A percentile compares a stretch with the other conserved stretches of the same genome.
phyloP scores from a whole-genome alignment of 2,113 vertebrate genomes.

The Struthidea cinerea region DNA sequence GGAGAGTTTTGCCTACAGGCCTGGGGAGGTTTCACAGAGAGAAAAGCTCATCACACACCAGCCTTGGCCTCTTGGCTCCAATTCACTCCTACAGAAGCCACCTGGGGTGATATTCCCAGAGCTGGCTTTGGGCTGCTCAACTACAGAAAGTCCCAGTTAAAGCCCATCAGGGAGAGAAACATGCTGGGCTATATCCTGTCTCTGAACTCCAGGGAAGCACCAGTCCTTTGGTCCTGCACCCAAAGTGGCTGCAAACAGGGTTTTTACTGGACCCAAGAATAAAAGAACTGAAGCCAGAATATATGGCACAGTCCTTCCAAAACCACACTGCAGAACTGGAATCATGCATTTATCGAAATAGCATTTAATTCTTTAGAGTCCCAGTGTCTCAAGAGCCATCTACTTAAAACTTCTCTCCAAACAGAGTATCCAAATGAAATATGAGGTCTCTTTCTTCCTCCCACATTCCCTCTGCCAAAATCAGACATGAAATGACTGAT shows the following conservation, averaged over 20 bases:
- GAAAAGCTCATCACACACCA: background rate
- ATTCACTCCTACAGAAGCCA: background rate
- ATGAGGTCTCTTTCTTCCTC: constrained; percentile 44
- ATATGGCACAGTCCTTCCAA: background rate
- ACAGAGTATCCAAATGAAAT: constrained; percentile 64
- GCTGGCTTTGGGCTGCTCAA: background rate
- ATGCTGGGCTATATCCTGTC: background rate
- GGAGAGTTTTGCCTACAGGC: background rate
- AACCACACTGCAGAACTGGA: constrained; percentile 9
- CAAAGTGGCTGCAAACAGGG: background rate
- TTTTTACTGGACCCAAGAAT: background rate
- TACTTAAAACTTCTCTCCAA: constrained; percentile 63
- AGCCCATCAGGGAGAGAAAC: background rate
- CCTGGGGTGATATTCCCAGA: background rate
- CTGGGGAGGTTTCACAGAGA: background rate
- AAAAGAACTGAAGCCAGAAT: background rate
- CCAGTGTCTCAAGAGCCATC: constrained; percentile 42
- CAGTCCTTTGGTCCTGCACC: background rate
- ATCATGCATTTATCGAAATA: constrained; percentile 47
- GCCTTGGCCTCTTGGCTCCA: rapidly evolving
- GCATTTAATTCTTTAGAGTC: constrained; percentile 1
- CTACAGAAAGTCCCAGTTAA: background rate
- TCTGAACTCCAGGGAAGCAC: background rate
- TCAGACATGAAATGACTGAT: background rate
- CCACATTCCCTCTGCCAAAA: constrained; percentile 37